Percentiles rank a stretch among this genome's conserved stretches.
Conservation (phyloP, 2,888 invertebrate genomes). For the Amaurobius ferox region DNA sequence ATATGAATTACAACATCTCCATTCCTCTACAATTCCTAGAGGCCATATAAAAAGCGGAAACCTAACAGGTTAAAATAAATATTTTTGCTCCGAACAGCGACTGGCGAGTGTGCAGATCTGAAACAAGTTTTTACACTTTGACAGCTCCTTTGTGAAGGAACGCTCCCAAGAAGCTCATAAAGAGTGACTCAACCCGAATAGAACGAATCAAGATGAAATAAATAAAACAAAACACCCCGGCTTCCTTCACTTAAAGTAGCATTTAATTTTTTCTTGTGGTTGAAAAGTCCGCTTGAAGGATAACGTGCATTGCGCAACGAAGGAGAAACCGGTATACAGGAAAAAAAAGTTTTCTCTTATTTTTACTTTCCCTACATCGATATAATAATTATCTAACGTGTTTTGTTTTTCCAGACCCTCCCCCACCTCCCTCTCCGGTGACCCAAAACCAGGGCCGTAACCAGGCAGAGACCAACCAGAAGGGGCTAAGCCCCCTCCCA, state of each 20-base stretch:
- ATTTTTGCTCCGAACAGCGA: no score
- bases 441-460: no score
- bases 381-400: no score
- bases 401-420: no score
- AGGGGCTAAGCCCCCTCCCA: no score
- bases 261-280: slow-evolving; percentile 43
- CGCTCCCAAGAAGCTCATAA: slow-evolving; percentile 32
- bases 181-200: slow-evolving; percentile 53
- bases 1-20: no score
- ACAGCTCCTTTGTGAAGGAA: slow-evolving; percentile 51
- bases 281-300: not conserved
- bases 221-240: slow-evolving; percentile 17
- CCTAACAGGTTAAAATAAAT: no score
- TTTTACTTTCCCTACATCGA: not conserved
- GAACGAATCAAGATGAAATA: slow-evolving; percentile 3
- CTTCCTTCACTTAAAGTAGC: slow-evolving; percentile 54
- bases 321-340: slow-evolving; percentile 43
- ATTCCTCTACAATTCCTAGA: no score
- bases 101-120: not conserved
- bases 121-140: slow-evolving; percentile 47
- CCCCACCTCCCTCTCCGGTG: no score
- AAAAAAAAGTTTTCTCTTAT: not conserved
- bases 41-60: no score
- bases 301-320: slow-evolving; percentile 42
- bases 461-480: no score